phyloP scores from a whole-genome alignment of 1,140 invertebrate genomes.

The Dendrolimus punctatus region DNA sequence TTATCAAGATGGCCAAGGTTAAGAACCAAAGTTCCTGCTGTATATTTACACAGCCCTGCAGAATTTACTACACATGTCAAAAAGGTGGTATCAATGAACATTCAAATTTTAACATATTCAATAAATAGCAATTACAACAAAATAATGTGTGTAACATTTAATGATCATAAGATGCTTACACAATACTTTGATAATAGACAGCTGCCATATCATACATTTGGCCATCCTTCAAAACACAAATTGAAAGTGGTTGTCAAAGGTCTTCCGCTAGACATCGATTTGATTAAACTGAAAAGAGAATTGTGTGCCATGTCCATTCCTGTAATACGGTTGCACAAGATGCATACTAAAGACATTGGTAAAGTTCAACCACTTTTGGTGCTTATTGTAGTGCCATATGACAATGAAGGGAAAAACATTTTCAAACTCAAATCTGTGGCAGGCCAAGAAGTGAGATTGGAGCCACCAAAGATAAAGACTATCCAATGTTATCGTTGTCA shows the following conservation, averaged over 20 bases:
- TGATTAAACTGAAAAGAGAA: constrained; percentile 23
- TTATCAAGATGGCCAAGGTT: constrained; percentile 26
- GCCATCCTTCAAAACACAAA: constrained; percentile 31
- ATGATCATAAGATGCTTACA: constrained; percentile 27
- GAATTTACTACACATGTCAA: constrained; percentile 28
- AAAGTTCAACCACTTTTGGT: constrained; percentile 23
- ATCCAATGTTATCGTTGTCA: constrained; percentile 44
- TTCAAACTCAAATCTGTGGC: constrained; percentile 27
- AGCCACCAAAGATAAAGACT: constrained; percentile 23
- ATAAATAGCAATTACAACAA: constrained; percentile 21
- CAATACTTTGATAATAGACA: constrained; percentile 36
- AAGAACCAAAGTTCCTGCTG: constrained; percentile 28
- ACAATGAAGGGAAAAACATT: constrained; percentile 27
- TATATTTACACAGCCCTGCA: constrained; percentile 38
- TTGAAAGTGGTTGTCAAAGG: constrained; percentile 40
- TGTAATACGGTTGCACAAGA: constrained; percentile 34
- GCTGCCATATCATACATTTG: constrained; percentile 42
- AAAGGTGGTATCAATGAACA: constrained; percentile 20
- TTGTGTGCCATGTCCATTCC: constrained; percentile 29
- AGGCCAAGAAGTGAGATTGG: constrained; percentile 26
- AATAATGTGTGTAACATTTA: constrained; percentile 26
- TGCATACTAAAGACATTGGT: constrained; percentile 21
- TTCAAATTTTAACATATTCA: constrained; percentile 29
- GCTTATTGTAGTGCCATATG: constrained; percentile 31
- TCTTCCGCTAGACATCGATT: constrained; percentile 25